Evolutionary conservation across 2,888 invertebrate species (phyloP).

Genomic region (Andrena fulva): DNA sequence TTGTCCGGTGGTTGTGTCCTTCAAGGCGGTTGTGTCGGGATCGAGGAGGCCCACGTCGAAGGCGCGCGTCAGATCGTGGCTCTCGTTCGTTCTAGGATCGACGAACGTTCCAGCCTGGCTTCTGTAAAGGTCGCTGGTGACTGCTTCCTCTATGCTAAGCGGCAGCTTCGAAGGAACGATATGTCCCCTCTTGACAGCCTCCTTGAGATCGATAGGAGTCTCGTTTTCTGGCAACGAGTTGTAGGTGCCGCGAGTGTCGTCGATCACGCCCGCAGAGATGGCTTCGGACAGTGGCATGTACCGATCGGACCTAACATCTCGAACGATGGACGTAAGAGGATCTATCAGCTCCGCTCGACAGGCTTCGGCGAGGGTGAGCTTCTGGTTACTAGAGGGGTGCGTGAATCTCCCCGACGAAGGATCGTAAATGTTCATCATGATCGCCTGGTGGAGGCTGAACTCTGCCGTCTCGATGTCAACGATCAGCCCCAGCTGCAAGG

Average conservation of each 20-base stretch:
- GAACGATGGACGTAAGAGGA: constrained; percentile 90
- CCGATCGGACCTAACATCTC: constrained; percentile 89
- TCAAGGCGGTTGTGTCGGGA: constrained; percentile 90
- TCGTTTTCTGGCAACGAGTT: constrained; percentile 87
- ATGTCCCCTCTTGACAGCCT: constrained; percentile 91
- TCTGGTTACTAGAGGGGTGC: constrained; percentile 92
- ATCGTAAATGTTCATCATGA: constrained; percentile 93
- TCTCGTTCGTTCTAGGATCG: constrained; percentile 91
- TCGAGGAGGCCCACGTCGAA: constrained; percentile 90
- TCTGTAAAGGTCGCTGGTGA: constrained; percentile 91
- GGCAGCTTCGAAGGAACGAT: constrained; percentile 91
- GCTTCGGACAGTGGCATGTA: constrained; percentile 91
- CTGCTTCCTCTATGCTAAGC: constrained; percentile 91
- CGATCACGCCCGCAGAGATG: constrained; percentile 88
- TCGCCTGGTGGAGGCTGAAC: constrained; percentile 92
- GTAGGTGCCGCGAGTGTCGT: constrained; percentile 88
- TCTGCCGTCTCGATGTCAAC: constrained; percentile 94
- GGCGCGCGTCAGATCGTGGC: constrained; percentile 90
- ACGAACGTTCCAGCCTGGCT: constrained; percentile 89
- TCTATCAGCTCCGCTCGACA: constrained; percentile 92
- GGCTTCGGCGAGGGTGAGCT: constrained; percentile 90
- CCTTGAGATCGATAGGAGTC: constrained; percentile 89
- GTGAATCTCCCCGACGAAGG: constrained; percentile 88
- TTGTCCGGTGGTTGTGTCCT: constrained; percentile 90
- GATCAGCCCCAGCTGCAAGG: constrained; percentile 91